Conservation (phyloP, 2,113 vertebrate genomes). For the Caretta caretta region DNA sequence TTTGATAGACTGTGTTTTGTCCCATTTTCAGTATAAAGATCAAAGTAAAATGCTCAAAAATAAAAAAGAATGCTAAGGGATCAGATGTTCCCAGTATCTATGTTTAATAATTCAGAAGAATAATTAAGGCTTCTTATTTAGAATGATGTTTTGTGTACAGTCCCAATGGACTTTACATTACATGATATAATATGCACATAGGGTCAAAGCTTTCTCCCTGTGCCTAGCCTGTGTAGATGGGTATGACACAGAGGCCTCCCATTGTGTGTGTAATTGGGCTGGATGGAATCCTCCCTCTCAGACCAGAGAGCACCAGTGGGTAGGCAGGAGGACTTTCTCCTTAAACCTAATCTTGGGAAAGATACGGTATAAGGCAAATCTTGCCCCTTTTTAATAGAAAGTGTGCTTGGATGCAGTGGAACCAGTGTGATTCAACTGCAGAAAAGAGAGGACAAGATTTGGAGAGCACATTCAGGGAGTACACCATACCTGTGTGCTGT, state of each 20-base stretch:
- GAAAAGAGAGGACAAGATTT: background rate
- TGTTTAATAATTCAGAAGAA: background rate
- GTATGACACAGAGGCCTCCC: background rate
- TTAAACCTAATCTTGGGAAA: background rate
- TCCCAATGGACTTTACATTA: background rate
- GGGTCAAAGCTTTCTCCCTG: background rate
- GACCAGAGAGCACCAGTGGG: background rate
- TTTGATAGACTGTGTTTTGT: rapidly evolving
- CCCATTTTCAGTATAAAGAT: background rate
- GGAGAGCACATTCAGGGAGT: too few relatives aligned
- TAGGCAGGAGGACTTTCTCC: background rate
- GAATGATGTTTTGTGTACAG: background rate
- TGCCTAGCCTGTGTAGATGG: background rate
- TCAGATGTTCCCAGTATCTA: rapidly evolving
- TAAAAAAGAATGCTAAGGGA: background rate
- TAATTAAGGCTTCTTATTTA: rapidly evolving
- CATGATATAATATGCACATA: background rate
- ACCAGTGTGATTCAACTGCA: background rate
- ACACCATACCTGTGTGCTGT: too few relatives aligned
- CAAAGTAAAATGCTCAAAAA: background rate
- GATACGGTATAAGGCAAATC: background rate
- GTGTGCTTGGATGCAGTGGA: background rate
- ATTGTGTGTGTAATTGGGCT: background rate
- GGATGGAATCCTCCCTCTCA: background rate
- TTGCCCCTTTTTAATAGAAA: background rate